Conservation (phyloP, 1,140 invertebrate genomes). For the Drosophila varians region DNA sequence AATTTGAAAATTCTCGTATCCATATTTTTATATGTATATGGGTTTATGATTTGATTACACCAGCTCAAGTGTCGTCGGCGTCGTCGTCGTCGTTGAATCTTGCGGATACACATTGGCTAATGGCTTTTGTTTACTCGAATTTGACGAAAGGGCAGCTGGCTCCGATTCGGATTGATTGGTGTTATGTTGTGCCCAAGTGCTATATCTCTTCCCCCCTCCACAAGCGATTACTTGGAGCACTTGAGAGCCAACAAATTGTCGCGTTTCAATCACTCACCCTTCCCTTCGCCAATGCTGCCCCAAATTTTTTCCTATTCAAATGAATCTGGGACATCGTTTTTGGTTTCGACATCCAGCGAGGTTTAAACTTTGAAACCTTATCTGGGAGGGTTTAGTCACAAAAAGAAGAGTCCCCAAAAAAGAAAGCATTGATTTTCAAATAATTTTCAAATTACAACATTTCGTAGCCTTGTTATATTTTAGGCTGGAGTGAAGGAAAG, state of each 20-base stretch:
- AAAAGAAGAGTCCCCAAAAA: not conserved
- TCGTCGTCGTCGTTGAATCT: conserved; percentile 48
- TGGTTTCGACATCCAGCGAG: not conserved
- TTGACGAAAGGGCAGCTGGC: conserved; percentile 74
- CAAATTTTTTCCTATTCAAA: conserved; percentile 51
- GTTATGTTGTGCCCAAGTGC: conserved; percentile 33
- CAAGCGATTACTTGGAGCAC: conserved; percentile 46
- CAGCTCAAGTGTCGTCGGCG: conserved; percentile 53
- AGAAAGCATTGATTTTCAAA: not conserved
- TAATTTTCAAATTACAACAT: too few species aligned
- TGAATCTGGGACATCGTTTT: conserved; percentile 28
- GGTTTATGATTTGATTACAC: conserved; percentile 79
- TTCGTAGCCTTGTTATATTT: not conserved
- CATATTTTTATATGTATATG: conserved; percentile 36
- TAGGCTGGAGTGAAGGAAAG: not conserved
- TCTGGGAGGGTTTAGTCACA: not conserved
- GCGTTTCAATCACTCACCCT: conserved; percentile 62
- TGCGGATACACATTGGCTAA: conserved; percentile 72
- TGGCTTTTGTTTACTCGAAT: conserved; percentile 77
- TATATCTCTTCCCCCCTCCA: conserved; percentile 1
- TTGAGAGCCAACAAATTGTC: conserved; percentile 72
- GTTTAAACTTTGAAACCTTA: too few species aligned
- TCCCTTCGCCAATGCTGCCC: conserved; percentile 48
- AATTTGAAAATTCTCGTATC: conserved; percentile 24
- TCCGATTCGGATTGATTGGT: conserved; percentile 69